These are phyloP conservation scores for Phrynocephalus forsythii DNA, from an alignment of 2,797 vertebrate genomes.

Conservation along the genomic window DNA sequence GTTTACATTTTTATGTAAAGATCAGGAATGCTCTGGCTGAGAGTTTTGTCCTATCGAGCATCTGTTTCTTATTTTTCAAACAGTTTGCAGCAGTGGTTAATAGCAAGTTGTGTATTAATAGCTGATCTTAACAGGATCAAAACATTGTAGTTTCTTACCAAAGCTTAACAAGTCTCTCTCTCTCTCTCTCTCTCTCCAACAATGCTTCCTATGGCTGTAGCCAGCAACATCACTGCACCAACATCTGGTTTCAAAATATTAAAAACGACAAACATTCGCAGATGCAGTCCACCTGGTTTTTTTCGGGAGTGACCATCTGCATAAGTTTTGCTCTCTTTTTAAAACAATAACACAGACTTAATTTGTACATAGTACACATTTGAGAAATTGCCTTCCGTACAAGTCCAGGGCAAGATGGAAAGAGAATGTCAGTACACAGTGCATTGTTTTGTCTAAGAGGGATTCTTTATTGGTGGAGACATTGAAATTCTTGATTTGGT, in stretches of 20 bases:
- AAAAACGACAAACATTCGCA: constrained; percentile 81
- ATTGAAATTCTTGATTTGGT: constrained; percentile 41
- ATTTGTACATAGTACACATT: constrained; percentile 54
- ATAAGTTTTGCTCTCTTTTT: constrained; percentile 72
- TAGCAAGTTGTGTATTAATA: constrained; percentile 76
- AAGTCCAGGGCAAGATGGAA: constrained; percentile 47
- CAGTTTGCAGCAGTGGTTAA: constrained; percentile 70
- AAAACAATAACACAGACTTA: constrained; percentile 65
- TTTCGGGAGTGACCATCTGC: constrained; percentile 68
- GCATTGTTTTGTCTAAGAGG: constrained; percentile 56
- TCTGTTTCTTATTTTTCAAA: constrained; percentile 82
- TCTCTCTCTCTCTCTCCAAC: constrained; percentile 65
- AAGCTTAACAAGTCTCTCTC: constrained; percentile 76
- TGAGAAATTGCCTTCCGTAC: constrained; percentile 55
- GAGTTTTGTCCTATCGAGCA: constrained; percentile 76
- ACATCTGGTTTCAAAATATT: constrained; percentile 83
- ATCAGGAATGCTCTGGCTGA: constrained; percentile 80
- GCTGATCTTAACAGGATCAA: constrained; percentile 80
- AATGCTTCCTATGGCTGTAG: constrained; percentile 76
- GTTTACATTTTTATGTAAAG: constrained; percentile 83
- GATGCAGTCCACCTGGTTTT: constrained; percentile 78
- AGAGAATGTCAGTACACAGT: background rate
- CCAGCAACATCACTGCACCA: constrained; percentile 68
- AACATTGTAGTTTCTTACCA: constrained; percentile 79
- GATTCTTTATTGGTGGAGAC: constrained; percentile 31